Evolutionary conservation across 37 sponge, comb jelly and placozoan species (phyloP).

Genomic region (Haliclona indistincta): DNA sequence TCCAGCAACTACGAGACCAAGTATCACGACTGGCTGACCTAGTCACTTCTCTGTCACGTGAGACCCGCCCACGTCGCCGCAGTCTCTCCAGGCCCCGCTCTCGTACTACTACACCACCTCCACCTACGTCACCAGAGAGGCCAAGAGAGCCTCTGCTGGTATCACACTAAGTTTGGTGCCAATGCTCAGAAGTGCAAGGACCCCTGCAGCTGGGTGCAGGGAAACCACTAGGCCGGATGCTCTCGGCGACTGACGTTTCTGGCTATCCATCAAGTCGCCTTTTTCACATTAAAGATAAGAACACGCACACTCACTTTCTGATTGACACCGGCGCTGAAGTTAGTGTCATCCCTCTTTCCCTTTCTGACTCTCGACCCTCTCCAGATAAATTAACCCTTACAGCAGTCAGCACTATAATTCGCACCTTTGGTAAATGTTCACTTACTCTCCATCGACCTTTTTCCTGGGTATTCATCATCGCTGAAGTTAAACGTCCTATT

Average conservation of each 20-base stretch:
- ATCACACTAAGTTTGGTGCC: conserved; percentile 27
- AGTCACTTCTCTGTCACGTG: conserved; percentile 1
- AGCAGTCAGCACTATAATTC: conserved; percentile 19
- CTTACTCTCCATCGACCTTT: conserved; percentile 58
- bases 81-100: no score
- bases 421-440: conserved; percentile 45
- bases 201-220: conserved; percentile 18
- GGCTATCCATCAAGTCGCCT: conserved; percentile 20
- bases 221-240: conserved; percentile 50
- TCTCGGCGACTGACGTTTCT: conserved; percentile 18
- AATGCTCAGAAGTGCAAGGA: conserved; percentile 29
- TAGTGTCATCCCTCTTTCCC: conserved; percentile 26
- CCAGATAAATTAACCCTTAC: not conserved
- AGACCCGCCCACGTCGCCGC: conserved; percentile 8
- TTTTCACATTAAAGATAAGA: conserved; percentile 8
- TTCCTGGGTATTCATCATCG: conserved; percentile 69
- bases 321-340: conserved; percentile 48
- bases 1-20: conserved; percentile 26
- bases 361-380: not conserved
- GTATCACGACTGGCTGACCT: not conserved
- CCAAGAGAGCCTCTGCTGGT: conserved; percentile 42
- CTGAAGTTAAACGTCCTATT: conserved; percentile 59
- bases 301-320: conserved; percentile 35
- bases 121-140: no score
- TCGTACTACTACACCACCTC: no score